These are phyloP conservation scores for Caprella mutica DNA, from an alignment of 2,888 invertebrate species.

Conservation along the genomic window DNA sequence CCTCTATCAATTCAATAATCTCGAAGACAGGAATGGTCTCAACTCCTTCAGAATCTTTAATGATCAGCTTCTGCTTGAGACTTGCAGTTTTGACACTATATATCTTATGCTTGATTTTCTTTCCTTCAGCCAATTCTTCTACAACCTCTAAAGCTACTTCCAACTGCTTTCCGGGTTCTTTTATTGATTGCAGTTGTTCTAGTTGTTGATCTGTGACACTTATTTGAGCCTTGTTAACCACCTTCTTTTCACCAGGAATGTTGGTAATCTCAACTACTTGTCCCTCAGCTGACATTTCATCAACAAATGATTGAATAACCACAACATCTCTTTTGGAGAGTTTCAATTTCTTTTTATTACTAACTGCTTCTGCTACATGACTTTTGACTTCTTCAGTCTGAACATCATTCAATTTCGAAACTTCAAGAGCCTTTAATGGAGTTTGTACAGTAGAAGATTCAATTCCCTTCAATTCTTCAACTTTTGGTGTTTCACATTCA, in stretches of 20 bases:
- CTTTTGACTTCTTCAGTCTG: neutral
- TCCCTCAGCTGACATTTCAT: neutral
- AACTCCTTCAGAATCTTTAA: neutral
- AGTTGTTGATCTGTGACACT: constrained; percentile 1
- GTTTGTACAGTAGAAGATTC: no score
- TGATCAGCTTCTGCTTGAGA: neutral
- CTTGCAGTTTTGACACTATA: neutral
- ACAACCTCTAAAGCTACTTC: neutral
- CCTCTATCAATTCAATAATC: neutral
- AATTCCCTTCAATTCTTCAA: neutral
- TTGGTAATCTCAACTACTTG: neutral
- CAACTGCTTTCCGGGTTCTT: neutral
- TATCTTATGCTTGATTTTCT: neutral
- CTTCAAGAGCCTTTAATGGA: no score
- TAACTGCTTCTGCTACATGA: neutral
- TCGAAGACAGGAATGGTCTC: neutral
- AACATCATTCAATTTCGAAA: neutral
- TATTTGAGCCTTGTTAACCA: no score
- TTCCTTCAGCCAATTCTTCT: neutral
- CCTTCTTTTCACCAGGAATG: no score
- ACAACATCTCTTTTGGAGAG: neutral
- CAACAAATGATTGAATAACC: neutral
- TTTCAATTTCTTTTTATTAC: no score
- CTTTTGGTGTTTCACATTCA: neutral
- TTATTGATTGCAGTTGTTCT: neutral